Evolutionary conservation across 2,113 vertebrate genomes (phyloP), one percentile per base, ranked within the genome.

Genomic region (Marcusenius ussheri): DNA sequence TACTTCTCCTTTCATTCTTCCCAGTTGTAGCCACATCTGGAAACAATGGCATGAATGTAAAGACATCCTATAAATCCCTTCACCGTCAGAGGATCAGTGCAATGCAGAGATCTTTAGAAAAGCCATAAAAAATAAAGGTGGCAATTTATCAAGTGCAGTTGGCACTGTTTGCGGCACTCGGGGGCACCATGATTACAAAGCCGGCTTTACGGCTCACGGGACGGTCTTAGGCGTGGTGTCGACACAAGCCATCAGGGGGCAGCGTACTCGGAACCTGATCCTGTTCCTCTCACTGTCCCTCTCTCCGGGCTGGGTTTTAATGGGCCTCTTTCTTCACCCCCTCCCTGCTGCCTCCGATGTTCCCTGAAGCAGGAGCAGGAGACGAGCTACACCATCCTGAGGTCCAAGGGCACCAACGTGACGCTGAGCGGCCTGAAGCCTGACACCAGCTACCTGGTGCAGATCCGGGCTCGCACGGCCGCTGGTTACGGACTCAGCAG

Each of bases 301-400:
- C 13, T 6, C 74, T 80, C 6, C 10, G 74, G 35, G 4, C 66
- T 50, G 42, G 0, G 13, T 85, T 90, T 87, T 89, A n/a, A 70
- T 11, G 24, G 62, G 70, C 70, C 90, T n/a, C 74, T 92, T 27
- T 90, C 24, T 80, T 42, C 80, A 9, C 8, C 8, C 53, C 83
- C 53, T 11, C 45, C 31, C 11, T n/a, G 11, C 49, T 88, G 15
- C 70, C 27, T 53, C 88, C 31, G 9, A 58, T 80, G 90, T 95
- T 93, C 91, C 90, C 92, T 94, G 93, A 97, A 99, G 98, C 98
- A 99, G 96, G 98, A 99, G 87, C 98, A 99, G 96, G 98, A 99
- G 95, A 99, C 98, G 91, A 99, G 98, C 95, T 99, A 99, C 91
- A 99, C 98, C 90, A 99, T 99, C 92, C 96, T 99, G 90, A 97